Conservation (phyloP, 1,140 invertebrate genomes). For the Pogonomyrmex barbatus region DNA sequence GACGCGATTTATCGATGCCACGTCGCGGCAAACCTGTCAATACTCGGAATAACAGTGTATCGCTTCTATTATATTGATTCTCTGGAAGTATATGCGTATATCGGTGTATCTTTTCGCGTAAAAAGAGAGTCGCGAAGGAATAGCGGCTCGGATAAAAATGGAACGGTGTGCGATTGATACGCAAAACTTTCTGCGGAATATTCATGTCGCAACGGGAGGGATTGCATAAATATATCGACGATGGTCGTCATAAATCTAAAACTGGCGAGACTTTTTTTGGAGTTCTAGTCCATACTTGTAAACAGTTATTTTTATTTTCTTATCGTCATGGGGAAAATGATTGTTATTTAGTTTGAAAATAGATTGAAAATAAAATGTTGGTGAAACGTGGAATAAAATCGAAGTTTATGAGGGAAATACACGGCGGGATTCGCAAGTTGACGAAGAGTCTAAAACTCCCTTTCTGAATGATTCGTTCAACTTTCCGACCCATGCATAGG, state of each 20-base stretch:
- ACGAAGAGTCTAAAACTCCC: neutral
- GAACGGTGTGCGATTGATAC: slow-evolving; percentile 1
- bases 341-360: neutral
- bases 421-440: neutral
- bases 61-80: slow-evolving; percentile 37
- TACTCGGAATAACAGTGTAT: slow-evolving; percentile 6
- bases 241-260: neutral
- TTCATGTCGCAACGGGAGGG: neutral
- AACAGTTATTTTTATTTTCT: neutral
- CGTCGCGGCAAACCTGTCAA: slow-evolving; percentile 17
- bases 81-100: neutral
- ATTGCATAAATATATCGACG: neutral
- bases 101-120: neutral
- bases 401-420: neutral
- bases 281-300: no score
- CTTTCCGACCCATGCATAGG: neutral
- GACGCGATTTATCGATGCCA: slow-evolving; percentile 38
- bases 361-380: neutral
- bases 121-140: neutral
- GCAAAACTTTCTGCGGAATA: neutral
- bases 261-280: neutral
- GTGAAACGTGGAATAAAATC: neutral
- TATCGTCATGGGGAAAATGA: neutral
- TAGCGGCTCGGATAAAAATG: neutral
- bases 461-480: slow-evolving; percentile 27